Percentiles rank a stretch among this genome's conserved stretches.
Conservation (phyloP, 2,888 invertebrate species). For the Diplazon laetatorius region DNA sequence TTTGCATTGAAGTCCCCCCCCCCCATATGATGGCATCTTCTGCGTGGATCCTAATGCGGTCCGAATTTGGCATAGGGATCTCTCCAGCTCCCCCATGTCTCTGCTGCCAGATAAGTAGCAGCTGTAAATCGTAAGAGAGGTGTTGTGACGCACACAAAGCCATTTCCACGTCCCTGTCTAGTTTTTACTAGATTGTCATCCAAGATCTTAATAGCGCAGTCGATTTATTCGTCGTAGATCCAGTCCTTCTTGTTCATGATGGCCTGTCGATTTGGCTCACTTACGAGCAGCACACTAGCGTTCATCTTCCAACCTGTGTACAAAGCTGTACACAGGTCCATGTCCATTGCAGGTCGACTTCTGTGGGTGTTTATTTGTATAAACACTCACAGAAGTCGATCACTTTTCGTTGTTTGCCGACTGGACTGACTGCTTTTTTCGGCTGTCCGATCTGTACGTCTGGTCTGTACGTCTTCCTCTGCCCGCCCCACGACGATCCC, state of each 20-base stretch:
- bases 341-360: constrained; percentile 17
- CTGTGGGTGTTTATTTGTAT: constrained; percentile 40
- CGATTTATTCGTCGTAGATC: not conserved
- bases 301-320: not conserved
- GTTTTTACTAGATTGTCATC: constrained; percentile 22
- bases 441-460: not conserved
- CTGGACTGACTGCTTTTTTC: not conserved
- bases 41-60: constrained; percentile 17
- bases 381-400: no score
- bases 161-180: constrained; percentile 30
- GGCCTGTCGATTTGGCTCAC: constrained; percentile 15
- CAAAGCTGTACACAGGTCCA: no score
- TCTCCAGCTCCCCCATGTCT: constrained; percentile 35
- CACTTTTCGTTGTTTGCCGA: no score
- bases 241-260: constrained; percentile 52
- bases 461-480: constrained; percentile 31
- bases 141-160: constrained; percentile 41
- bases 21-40: constrained; percentile 39
- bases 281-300: constrained; percentile 1
- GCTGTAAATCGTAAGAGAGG: constrained; percentile 33
- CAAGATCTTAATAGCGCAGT: constrained; percentile 26
- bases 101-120: constrained; percentile 35
- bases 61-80: constrained; percentile 43
- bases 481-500: constrained; percentile 34
- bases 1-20: constrained; percentile 56